Conservation (phyloP, 2,797 vertebrate species). For the Leucoraja ocellata region DNA sequence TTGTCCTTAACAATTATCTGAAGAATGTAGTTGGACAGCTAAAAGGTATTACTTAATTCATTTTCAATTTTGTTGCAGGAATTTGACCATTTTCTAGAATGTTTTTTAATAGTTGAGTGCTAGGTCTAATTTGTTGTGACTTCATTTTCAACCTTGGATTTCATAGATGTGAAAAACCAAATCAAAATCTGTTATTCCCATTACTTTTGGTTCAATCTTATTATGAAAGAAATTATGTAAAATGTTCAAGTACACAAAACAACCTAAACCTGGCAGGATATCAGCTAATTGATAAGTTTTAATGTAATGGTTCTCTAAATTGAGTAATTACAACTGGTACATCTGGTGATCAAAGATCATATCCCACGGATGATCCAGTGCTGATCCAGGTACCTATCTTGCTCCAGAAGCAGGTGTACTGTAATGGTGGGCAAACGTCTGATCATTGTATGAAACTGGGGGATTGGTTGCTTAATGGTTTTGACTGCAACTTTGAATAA, state of each 20-base stretch:
- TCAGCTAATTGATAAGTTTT: not conserved
- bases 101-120: not conserved
- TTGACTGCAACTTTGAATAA: too few species aligned
- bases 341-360: too few species aligned
- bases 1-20: slow-evolving; percentile 79
- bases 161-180: not conserved
- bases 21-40: slow-evolving; percentile 82
- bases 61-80: not conserved
- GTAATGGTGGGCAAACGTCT: too few species aligned
- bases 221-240: not conserved
- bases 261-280: not conserved
- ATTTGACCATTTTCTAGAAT: not conserved
- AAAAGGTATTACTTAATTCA: slow-evolving; percentile 64
- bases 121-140: not conserved
- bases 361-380: too few species aligned
- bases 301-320: not conserved
- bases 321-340: not conserved
- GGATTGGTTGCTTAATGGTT: too few species aligned
- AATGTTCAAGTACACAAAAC: not conserved
- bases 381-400: too few species aligned
- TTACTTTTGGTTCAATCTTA: not conserved
- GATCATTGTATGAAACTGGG: too few species aligned
- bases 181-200: not conserved
- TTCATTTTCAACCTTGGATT: not conserved
- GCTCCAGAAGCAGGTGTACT: too few species aligned